Evolutionary conservation across 2,888 invertebrate species (phyloP).

Genomic region (Baronia brevicornis): DNA sequence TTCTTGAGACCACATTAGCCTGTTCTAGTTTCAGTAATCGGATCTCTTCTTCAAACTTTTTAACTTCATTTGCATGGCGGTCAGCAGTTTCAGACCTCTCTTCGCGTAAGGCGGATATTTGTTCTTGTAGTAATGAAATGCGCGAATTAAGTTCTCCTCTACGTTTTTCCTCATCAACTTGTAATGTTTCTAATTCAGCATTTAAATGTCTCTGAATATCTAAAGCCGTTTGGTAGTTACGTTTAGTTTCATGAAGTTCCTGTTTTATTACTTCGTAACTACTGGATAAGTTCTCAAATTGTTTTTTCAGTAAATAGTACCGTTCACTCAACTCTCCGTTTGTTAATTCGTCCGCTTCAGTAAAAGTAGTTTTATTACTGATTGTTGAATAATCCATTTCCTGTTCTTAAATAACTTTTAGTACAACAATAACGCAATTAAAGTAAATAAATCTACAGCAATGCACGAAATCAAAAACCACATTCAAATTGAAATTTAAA

Average conservation of each 20-base stretch:
- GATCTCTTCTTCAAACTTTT: slow-evolving; percentile 45
- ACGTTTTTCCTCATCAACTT: slow-evolving; percentile 48
- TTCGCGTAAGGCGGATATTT: slow-evolving; percentile 45
- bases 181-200: slow-evolving; percentile 55
- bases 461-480: too few relatives aligned
- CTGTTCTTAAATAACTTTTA: too few relatives aligned
- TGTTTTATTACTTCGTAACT: slow-evolving; percentile 58
- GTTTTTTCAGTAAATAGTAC: slow-evolving; percentile 57
- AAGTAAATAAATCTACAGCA: too few relatives aligned
- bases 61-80: slow-evolving; percentile 44
- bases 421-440: too few relatives aligned
- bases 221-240: slow-evolving; percentile 59
- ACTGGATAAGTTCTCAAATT: slow-evolving; percentile 48
- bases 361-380: slow-evolving; percentile 57
- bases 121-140: slow-evolving; percentile 50
- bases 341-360: slow-evolving; percentile 52
- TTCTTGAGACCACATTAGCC: slow-evolving; percentile 30
- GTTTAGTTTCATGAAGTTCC: slow-evolving; percentile 56
- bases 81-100: slow-evolving; percentile 48
- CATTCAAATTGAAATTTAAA: too few relatives aligned
- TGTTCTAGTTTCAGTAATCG: slow-evolving; percentile 51
- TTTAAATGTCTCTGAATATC: slow-evolving; percentile 62
- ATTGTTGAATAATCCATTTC: slow-evolving; percentile 65
- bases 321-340: slow-evolving; percentile 56
- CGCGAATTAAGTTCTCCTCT: slow-evolving; percentile 43